phyloP scores from a whole-genome alignment of 2,797 vertebrate species.

The Eulemur mongoz region DNA sequence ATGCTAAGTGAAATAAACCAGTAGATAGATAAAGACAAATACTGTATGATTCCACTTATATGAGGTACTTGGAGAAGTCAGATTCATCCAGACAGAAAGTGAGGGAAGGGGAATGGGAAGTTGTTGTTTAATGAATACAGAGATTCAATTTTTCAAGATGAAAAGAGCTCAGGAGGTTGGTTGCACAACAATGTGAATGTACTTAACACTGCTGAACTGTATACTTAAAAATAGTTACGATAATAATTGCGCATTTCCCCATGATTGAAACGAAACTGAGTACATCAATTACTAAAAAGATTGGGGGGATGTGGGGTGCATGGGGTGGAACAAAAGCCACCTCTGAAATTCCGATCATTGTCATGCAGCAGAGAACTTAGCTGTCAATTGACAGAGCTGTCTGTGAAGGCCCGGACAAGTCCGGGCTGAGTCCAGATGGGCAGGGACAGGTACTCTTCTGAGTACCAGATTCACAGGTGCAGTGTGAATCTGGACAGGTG shows the following conservation, averaged over 20 bases:
- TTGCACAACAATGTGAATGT: background rate
- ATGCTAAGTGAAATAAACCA: background rate
- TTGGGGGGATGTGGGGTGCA: background rate
- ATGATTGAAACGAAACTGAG: background rate
- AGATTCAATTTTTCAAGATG: background rate
- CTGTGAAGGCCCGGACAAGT: rapidly evolving
- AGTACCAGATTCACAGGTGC: no score
- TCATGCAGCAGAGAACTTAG: no score
- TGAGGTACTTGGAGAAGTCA: background rate
- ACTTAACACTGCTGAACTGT: background rate
- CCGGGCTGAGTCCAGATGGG: rapidly evolving
- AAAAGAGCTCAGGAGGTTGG: background rate
- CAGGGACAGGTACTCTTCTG: background rate
- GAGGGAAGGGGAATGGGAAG: background rate
- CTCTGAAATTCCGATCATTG: background rate
- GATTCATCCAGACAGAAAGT: background rate
- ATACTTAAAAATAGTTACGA: background rate
- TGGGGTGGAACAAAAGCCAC: background rate
- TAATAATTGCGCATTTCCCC: background rate
- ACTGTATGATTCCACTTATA: background rate
- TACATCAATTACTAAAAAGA: background rate
- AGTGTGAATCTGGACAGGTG: background rate
- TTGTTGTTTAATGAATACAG: background rate
- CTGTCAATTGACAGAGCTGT: background rate
- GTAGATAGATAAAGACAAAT: background rate